Percentiles rank a stretch among this genome's conserved stretches.
Evolutionary conservation across 30 jellyfish, hydroid and myxozoan species (phyloP).

Genomic region (Nemopilema nomurai): DNA sequence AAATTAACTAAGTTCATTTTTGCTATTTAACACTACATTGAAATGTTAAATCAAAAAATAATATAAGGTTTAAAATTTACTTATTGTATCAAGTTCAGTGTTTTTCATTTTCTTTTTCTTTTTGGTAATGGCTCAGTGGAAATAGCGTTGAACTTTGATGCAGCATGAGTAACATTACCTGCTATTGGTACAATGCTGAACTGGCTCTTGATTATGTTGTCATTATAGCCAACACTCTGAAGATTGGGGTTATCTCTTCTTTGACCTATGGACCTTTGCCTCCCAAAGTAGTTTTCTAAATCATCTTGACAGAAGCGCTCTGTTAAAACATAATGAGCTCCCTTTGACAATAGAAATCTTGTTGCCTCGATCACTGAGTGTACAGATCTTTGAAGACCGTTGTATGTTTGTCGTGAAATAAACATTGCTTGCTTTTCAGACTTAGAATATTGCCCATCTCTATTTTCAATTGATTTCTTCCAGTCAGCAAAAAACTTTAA

Average conservation of each 20-base stretch:
- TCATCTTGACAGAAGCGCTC: conserved; percentile 52
- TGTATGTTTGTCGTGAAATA: conserved; percentile 26
- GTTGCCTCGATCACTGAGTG: conserved; percentile 34
- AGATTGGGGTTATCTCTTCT: conserved; percentile 44
- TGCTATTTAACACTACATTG: not conserved
- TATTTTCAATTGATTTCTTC: conserved; percentile 40
- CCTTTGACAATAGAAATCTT: conserved; percentile 7
- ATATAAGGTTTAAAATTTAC: not conserved
- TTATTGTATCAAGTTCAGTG: not conserved
- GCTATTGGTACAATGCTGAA: conserved; percentile 13
- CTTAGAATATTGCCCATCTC: conserved; percentile 16
- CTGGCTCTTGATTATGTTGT: conserved; percentile 27
- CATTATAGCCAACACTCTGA: conserved; percentile 31
- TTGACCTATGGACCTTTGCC: conserved; percentile 43
- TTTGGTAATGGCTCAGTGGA: conserved; percentile 1
- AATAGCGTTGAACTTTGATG: conserved; percentile 6
- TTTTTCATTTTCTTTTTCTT: not conserved
- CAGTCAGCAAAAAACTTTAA: conserved; percentile 50
- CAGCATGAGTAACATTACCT: conserved; percentile 3
- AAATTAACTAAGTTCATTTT: not conserved
- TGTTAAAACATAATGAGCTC: conserved; percentile 31
- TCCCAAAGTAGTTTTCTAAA: conserved; percentile 45
- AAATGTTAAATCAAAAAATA: not conserved
- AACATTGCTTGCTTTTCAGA: conserved; percentile 26
- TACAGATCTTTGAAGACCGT: conserved; percentile 22